phyloP scores from a whole-genome alignment of 2,113 vertebrate genomes.

The Ciconia maguari region DNA sequence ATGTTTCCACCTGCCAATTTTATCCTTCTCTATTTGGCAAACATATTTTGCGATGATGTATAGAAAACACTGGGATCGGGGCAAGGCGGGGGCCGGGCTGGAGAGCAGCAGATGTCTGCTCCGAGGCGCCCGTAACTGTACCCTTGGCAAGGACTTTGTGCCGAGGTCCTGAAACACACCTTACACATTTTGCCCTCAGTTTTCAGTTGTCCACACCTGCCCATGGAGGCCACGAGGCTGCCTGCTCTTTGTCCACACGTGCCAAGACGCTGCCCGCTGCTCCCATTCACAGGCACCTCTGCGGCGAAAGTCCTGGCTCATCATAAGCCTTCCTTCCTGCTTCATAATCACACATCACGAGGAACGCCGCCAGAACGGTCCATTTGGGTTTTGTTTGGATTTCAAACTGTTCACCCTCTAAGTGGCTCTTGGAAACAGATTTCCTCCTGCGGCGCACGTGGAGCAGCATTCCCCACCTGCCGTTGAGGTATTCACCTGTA shows the following conservation, averaged over 20 bases:
- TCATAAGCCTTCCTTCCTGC: background rate
- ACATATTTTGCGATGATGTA: background rate
- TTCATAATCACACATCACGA: accelerated
- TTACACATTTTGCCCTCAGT: background rate
- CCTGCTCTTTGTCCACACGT: background rate
- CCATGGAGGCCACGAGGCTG: background rate
- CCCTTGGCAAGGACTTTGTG: background rate
- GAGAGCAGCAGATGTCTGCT: background rate
- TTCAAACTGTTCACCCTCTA: accelerated
- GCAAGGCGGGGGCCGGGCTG: background rate
- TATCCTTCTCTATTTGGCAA: background rate
- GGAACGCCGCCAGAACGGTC: accelerated
- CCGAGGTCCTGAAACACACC: background rate
- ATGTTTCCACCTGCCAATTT: background rate
- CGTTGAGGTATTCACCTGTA: accelerated
- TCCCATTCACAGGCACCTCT: background rate
- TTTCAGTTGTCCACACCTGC: accelerated
- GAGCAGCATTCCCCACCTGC: accelerated
- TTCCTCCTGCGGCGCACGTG: accelerated
- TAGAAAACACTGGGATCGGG: background rate
- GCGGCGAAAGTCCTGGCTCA: accelerated
- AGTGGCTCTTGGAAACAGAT: accelerated
- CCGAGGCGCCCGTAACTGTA: accelerated
- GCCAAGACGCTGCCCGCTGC: background rate
- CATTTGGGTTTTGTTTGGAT: accelerated